These are phyloP conservation scores for Echinometra lucunter DNA, from an alignment of 53 echinoderm and acorn worm species.

Conservation along the genomic window DNA sequence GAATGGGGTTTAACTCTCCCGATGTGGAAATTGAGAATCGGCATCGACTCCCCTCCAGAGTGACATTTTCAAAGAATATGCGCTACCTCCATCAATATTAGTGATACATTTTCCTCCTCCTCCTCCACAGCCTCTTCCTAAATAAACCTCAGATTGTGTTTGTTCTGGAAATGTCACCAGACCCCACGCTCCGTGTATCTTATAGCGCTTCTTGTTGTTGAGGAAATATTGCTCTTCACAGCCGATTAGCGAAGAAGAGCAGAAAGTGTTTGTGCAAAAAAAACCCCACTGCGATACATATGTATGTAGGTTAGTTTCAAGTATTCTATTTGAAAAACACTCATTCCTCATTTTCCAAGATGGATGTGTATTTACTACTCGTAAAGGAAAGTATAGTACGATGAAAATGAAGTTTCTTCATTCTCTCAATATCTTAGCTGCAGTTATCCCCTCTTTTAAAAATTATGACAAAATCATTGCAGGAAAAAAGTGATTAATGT, in stretches of 20 bases:
- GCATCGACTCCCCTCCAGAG: conserved; percentile 2
- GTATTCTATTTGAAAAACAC: neutral
- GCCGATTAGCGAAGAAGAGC: neutral
- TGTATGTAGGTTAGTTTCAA: neutral
- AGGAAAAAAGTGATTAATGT: no score
- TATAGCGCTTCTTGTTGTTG: neutral
- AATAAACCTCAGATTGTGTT: conserved; percentile 25
- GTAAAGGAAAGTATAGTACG: neutral
- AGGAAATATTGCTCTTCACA: conserved; percentile 45
- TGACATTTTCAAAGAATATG: conserved; percentile 55
- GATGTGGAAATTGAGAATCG: conserved; percentile 6
- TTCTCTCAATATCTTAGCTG: neutral
- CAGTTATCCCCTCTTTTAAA: neutral
- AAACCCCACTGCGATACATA: neutral
- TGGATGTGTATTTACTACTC: neutral
- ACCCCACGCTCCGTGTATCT: neutral
- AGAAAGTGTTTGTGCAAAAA: neutral
- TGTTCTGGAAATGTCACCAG: conserved; percentile 37
- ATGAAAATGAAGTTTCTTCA: neutral
- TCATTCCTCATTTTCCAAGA: neutral
- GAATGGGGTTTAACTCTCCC: neutral
- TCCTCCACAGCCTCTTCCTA: conserved; percentile 36
- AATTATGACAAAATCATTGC: no score
- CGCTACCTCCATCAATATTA: conserved; percentile 29
- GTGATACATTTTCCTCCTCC: conserved; percentile 16